These are phyloP conservation scores for Melopsittacus undulatus DNA, from an alignment of 2,797 vertebrate genomes.

Conservation along the genomic window DNA sequence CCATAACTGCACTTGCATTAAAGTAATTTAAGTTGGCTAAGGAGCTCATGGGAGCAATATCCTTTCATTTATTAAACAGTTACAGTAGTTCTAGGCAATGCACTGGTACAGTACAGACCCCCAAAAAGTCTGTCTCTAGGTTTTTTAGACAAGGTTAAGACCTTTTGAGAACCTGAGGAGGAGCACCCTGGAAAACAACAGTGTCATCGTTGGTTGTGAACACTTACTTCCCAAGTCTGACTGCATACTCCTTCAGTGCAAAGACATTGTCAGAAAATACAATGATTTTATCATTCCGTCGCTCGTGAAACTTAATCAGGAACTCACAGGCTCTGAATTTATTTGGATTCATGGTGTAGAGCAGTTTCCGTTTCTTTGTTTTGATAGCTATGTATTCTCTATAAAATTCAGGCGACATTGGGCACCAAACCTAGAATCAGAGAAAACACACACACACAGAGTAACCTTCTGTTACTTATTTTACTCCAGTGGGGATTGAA, in stretches of 20 bases:
- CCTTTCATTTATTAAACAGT: background rate
- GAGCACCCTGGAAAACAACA: background rate
- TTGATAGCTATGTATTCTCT: slow-evolving; percentile 97
- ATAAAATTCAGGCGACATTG: slow-evolving; percentile 98
- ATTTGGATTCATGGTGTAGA: slow-evolving; percentile 99
- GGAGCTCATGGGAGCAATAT: background rate
- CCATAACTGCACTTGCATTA: fast-evolving
- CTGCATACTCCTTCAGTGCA: slow-evolving; percentile 95
- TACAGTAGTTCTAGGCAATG: background rate
- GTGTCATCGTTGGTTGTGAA: background rate
- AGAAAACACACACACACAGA: background rate
- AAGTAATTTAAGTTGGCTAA: background rate
- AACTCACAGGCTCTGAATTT: slow-evolving; percentile 99
- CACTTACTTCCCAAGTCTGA: slow-evolving; percentile 93
- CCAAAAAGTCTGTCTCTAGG: background rate
- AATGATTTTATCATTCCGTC: slow-evolving; percentile 99
- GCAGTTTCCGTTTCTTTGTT: slow-evolving; percentile 94
- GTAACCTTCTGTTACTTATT: fast-evolving
- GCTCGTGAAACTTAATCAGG: slow-evolving; percentile 95
- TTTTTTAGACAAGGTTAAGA: background rate
- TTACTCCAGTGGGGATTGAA: background rate
- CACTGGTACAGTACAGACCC: background rate
- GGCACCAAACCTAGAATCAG: slow-evolving; percentile 92
- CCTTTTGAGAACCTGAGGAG: background rate
- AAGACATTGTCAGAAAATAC: slow-evolving; percentile 99